These are phyloP conservation scores for Brachionus sp. DNA, from an alignment of 1,140 invertebrate genomes.

Conservation along the genomic window DNA sequence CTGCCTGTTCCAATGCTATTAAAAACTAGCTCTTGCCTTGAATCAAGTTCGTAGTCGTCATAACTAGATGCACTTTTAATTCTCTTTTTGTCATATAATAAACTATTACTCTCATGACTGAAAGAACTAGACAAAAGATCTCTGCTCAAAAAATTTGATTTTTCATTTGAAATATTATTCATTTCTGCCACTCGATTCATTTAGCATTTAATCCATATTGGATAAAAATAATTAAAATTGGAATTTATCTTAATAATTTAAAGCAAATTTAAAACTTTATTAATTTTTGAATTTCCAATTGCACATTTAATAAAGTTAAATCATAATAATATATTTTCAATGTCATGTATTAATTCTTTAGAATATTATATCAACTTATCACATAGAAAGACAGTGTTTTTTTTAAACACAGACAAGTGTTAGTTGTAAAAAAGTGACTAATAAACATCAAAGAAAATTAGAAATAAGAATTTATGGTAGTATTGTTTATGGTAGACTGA, in stretches of 20 bases:
- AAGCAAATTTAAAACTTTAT: too few relatives aligned
- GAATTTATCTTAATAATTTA: too few relatives aligned
- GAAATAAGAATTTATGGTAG: neutral
- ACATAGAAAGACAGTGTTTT: too few relatives aligned
- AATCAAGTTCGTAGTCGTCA: constrained; percentile 3
- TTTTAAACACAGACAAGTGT: neutral
- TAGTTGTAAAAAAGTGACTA: neutral
- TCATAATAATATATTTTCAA: too few relatives aligned
- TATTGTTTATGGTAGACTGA: neutral
- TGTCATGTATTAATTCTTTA: too few relatives aligned
- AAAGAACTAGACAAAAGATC: neutral
- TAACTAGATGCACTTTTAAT: neutral
- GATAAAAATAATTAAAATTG: neutral
- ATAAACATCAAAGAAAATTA: neutral
- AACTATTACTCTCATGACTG: neutral
- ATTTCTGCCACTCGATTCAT: neutral
- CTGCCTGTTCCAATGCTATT: constrained; percentile 34
- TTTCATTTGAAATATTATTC: neutral
- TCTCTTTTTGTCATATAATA: neutral
- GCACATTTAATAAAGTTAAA: too few relatives aligned
- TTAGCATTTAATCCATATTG: neutral
- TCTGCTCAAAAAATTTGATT: neutral
- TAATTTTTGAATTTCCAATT: too few relatives aligned
- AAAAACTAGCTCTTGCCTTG: neutral
- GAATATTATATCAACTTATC: too few relatives aligned